phyloP scores from a whole-genome alignment of 2,113 vertebrate species.

The Columba janthina region DNA sequence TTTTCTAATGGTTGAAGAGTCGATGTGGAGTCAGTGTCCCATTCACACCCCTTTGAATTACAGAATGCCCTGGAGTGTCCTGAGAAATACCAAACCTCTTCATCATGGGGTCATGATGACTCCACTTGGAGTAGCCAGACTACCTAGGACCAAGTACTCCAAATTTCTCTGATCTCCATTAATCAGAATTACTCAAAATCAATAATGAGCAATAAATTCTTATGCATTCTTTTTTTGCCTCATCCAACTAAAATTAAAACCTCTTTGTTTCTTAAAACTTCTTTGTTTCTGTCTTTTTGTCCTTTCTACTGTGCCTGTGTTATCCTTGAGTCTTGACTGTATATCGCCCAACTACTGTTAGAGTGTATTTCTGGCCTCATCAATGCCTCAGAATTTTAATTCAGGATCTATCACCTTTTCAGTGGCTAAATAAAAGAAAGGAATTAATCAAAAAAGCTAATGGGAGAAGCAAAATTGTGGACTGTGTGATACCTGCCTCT shows the following conservation, averaged over 20 bases:
- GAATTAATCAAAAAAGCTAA: background rate
- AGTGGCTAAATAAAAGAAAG: background rate
- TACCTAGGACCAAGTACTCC: background rate
- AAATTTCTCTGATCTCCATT: background rate
- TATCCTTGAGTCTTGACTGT: background rate
- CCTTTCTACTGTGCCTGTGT: background rate
- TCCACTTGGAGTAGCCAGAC: background rate
- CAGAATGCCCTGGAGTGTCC: background rate
- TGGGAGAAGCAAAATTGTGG: background rate
- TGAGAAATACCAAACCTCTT: background rate
- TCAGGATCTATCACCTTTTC: background rate
- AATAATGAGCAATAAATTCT: background rate
- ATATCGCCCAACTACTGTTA: background rate
- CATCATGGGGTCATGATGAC: background rate
- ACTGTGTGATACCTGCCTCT: background rate
- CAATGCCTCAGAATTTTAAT: background rate
- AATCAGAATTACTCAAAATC: background rate
- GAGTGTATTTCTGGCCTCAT: background rate
- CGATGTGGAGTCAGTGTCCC: background rate
- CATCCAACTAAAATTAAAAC: background rate
- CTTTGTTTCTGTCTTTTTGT: background rate
- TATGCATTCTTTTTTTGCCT: rapidly evolving
- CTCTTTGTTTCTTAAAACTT: background rate
- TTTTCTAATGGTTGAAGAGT: background rate
- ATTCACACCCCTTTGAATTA: background rate